Evolutionary conservation across 2,113 vertebrate species (phyloP), one percentile per base, ranked within the genome.

Genomic region (Rhinolophus sinicus): DNA sequence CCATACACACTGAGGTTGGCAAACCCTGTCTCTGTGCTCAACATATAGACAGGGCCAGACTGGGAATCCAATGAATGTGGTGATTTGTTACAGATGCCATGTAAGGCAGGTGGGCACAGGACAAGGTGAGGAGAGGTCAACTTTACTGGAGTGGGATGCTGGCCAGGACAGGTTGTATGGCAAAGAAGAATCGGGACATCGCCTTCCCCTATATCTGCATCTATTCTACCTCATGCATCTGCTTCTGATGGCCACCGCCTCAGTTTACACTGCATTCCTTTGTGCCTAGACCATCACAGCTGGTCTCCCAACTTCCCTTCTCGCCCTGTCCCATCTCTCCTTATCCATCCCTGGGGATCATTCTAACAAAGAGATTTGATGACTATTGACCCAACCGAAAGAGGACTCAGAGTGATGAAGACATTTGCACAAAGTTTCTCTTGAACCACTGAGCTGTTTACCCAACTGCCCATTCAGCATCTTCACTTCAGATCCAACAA

Each of bases 1-100:
- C 78, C 76, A 70, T 0, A 4, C 3, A 10, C 3, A 1, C 8
- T 1, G 8, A 91, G 21, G n/a, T 5, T 65, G n/a, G 21, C 47
- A 28, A 65, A 19, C 40, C 40, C 40, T 44, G 40, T 44, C 40
- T 44, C 40, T 44, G 14, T 3, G 60, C 70, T 56, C 21, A 7
- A 28, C 21, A 3, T 21, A 19, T 8, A 76, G 69, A 64, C 6
- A 33, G 70, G 58, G 35, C 58, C 47, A 76, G 58, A 26, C 21
- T n/a, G 33, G 67, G 67, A 65, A 44, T 65, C n/a, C 47, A 56
- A 11, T 3, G 15, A 38, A 10, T 10, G 6, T 10, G 8, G 21
- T 18, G 28, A 44, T 24, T 24, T 16, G 56, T 65, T 5, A 4
- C n/a, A 40, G n/a, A 24, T 1, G 28, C 58, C 14, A 0, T 5